Evolutionary conservation across 35 echinoderm and acorn worm genomes (phyloP), one percentile per base, ranked within the genome.

Genomic region (Apostichopus japonicus): DNA sequence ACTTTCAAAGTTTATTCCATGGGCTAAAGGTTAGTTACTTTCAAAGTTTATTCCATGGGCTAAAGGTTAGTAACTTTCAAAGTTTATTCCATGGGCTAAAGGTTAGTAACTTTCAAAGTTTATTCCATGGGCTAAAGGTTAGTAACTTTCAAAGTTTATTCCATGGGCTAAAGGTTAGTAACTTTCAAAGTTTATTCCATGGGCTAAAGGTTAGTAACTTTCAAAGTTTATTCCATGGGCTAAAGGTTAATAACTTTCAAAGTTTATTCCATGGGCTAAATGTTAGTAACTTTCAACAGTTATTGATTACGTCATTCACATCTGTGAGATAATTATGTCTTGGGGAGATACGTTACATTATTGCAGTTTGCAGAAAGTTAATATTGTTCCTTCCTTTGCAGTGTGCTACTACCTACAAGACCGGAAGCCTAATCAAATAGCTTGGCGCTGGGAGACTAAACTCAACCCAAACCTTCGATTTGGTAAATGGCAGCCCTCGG

Each of bases 331-430:
- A 44, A 4, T 44, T 44, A 44, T 44, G 33, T 44, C 4, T 44
- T 44, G 33, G 33, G 33, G 33, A 44, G 33, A 44, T 44, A 44
- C 33, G 2, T 44, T 44, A 44, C 33, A 44, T 44, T 44, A 44
- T 0, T 44, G 33, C 33, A 44, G 33, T 44, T 44, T 44, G 2
- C 33, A 44, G 33, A 44, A 44, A 3, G 33, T 44, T 44, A 44
- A 61, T 61, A 10, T 61, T 61, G 5, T 61, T 10, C 79, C 33
- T 91, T 33, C 4, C 21, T 79, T 79, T 51, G 10, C 62, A 91
- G 90, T 91, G 71, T 72, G 70, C 8, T 91, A 91, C 55, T 91
- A 77, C 72, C 44, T 79, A 4, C n/a, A 91, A 77, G 90, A 91
- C 25, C 23, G 90, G 21, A 78, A 78, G n/a, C 16, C 51, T 23